These are phyloP conservation scores for Collichthys lucidus DNA, from an alignment of 2,113 vertebrate genomes.

Conservation along the genomic window DNA sequence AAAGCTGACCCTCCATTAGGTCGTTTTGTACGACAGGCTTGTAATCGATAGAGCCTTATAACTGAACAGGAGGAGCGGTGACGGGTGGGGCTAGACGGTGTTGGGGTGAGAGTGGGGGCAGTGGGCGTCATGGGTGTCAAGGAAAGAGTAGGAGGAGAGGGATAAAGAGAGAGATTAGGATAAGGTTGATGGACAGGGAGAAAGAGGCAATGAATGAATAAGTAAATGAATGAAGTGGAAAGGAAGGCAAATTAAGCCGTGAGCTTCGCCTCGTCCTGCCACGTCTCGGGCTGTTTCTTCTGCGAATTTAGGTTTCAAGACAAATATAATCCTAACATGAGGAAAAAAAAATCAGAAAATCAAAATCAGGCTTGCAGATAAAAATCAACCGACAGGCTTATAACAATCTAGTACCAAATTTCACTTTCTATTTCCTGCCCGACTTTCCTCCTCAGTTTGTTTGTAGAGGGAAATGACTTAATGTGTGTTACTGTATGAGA, in stretches of 20 bases:
- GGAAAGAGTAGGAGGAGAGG: slow-evolving; percentile 61
- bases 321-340: slow-evolving; percentile 50
- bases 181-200: slow-evolving; percentile 81
- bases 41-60: slow-evolving; percentile 91
- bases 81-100: slow-evolving; percentile 74
- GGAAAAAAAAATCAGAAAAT: slow-evolving; percentile 23
- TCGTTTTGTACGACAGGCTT: slow-evolving; percentile 87
- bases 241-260: slow-evolving; percentile 71
- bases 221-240: slow-evolving; percentile 73
- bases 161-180: slow-evolving; percentile 81
- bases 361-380: slow-evolving; percentile 58
- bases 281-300: slow-evolving; percentile 42
- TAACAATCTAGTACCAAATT: slow-evolving; percentile 54
- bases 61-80: slow-evolving; percentile 76
- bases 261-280: slow-evolving; percentile 56
- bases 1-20: slow-evolving; percentile 93
- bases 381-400: slow-evolving; percentile 49
- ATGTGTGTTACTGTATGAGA: slow-evolving; percentile 82
- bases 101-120: slow-evolving; percentile 71
- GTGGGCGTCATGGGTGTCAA: slow-evolving; percentile 69
- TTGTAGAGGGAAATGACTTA: slow-evolving; percentile 83
- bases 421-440: slow-evolving; percentile 35
- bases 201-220: slow-evolving; percentile 79
- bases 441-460: slow-evolving; percentile 64
- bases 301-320: slow-evolving; percentile 59